Evolutionary conservation across 2,888 invertebrate genomes (phyloP).

Genomic region (Meghimatium bilineatum): DNA sequence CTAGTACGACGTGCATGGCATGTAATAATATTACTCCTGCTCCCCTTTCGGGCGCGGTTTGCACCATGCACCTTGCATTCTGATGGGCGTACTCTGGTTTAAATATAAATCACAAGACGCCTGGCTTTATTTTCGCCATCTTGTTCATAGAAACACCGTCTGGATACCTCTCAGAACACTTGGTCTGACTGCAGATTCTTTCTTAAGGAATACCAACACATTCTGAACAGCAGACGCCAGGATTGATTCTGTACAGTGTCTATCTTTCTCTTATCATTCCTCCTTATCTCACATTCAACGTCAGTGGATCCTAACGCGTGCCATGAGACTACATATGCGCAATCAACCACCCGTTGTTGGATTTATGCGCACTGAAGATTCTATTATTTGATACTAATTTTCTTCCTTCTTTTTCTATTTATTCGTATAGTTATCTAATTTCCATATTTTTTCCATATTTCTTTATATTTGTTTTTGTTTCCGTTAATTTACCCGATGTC

Average conservation of each 20-base stretch:
- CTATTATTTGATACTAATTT: slow-evolving; percentile 41
- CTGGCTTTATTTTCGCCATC: too few species aligned
- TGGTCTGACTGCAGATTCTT: slow-evolving; percentile 19
- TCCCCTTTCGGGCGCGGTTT: too few species aligned
- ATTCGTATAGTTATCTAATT: not conserved
- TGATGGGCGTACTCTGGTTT: too few species aligned
- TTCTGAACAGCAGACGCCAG: slow-evolving; percentile 28
- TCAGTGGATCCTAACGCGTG: slow-evolving; percentile 41
- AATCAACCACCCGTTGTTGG: slow-evolving; percentile 42
- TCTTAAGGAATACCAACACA: slow-evolving; percentile 21
- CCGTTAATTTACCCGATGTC: too few species aligned
- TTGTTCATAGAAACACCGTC: too few species aligned
- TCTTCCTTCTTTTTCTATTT: not conserved
- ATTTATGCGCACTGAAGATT: slow-evolving; percentile 46
- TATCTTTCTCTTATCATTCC: slow-evolving; percentile 34
- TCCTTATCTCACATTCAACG: slow-evolving; percentile 38
- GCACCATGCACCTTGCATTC: too few species aligned
- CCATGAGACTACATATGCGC: slow-evolving; percentile 37
- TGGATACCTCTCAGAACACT: not conserved
- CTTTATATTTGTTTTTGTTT: not conserved
- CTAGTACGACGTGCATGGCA: too few species aligned
- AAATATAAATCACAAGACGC: too few species aligned
- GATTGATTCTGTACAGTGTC: slow-evolving; percentile 45
- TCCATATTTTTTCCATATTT: not conserved
- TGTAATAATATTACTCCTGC: too few species aligned